These are phyloP conservation scores for Temnothorax rugatulus DNA, from an alignment of 2,888 invertebrate genomes.

Conservation along the genomic window DNA sequence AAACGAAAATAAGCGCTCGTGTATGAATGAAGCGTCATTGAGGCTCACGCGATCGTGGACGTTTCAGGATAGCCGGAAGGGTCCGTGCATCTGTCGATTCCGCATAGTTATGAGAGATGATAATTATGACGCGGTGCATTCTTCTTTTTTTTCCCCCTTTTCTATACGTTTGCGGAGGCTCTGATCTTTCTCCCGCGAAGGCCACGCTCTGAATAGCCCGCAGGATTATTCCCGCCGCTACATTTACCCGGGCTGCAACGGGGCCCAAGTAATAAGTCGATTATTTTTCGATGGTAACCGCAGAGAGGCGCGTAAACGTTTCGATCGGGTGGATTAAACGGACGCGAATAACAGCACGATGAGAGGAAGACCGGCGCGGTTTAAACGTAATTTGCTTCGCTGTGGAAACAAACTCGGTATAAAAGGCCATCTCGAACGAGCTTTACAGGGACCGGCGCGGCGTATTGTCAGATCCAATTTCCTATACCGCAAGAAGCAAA, in stretches of 20 bases:
- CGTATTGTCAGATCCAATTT: slow-evolving; percentile 48
- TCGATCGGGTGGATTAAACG: slow-evolving; percentile 42
- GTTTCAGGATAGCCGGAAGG: slow-evolving; percentile 11
- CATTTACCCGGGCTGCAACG: slow-evolving; percentile 13
- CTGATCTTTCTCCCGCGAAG: slow-evolving; percentile 56
- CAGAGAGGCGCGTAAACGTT: slow-evolving; percentile 46
- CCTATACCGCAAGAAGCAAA: slow-evolving; percentile 46
- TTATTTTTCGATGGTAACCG: slow-evolving; percentile 43
- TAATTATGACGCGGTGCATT: slow-evolving; percentile 50
- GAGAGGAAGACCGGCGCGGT: slow-evolving; percentile 31
- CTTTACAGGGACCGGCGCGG: slow-evolving; percentile 30
- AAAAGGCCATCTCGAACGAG: slow-evolving; percentile 28
- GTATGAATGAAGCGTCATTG: slow-evolving; percentile 1
- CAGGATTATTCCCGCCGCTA: slow-evolving; percentile 71
- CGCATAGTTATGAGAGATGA: slow-evolving; percentile 71
- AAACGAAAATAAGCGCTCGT: neutral
- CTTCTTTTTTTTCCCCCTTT: neutral
- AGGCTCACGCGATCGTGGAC: slow-evolving; percentile 27
- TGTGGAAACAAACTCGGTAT: slow-evolving; percentile 44
- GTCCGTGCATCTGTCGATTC: slow-evolving; percentile 65
- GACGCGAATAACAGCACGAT: slow-evolving; percentile 35
- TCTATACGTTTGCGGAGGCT: slow-evolving; percentile 6
- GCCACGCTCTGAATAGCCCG: slow-evolving; percentile 76
- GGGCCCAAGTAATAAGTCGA: slow-evolving; percentile 44
- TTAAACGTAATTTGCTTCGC: slow-evolving; percentile 46